Conservation (phyloP, 1,140 invertebrate genomes). For the Cherax quadricarinatus region DNA sequence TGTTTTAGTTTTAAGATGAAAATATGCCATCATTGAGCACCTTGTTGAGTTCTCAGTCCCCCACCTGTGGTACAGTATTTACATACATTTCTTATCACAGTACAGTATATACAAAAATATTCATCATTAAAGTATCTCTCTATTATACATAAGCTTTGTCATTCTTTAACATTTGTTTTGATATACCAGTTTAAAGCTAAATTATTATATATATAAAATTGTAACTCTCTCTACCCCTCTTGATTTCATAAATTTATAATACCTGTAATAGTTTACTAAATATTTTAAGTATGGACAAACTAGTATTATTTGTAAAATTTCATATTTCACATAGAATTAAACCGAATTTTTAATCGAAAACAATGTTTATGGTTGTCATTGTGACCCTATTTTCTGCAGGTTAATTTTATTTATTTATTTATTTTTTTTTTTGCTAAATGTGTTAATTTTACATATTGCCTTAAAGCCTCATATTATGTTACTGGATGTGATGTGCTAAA, state of each 20-base stretch:
- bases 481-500: too few species aligned
- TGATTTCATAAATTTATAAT: neutral
- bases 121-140: neutral
- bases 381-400: neutral
- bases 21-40: neutral
- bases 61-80: neutral
- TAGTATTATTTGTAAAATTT: neutral
- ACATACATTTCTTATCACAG: neutral
- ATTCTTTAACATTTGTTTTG: neutral
- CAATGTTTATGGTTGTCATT: neutral
- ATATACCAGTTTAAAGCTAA: neutral
- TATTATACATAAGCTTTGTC: neutral
- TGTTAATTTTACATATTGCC: too few species aligned
- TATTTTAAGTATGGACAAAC: neutral
- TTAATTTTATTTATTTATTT: too few species aligned
- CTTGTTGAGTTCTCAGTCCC: neutral
- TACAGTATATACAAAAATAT: neutral
- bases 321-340: neutral
- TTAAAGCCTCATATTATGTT: too few species aligned
- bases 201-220: neutral
- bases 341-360: neutral
- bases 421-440: too few species aligned
- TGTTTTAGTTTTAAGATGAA: neutral
- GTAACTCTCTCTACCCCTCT: neutral
- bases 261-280: neutral